Evolutionary conservation across 2,797 vertebrate species (phyloP).

Genomic region (Sebastes cheni): DNA sequence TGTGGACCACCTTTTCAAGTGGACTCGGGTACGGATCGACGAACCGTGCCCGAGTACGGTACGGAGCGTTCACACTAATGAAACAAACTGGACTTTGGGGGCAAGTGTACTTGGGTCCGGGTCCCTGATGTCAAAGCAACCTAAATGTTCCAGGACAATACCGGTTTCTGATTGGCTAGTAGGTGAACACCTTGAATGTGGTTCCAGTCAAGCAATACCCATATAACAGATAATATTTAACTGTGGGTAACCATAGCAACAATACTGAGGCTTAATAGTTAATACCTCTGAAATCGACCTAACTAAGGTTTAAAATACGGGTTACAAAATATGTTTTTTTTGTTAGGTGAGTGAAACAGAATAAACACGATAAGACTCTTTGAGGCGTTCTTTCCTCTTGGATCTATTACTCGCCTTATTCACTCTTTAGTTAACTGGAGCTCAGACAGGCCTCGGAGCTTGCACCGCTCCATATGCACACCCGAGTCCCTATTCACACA

Average conservation of each 20-base stretch:
- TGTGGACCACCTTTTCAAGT: no score
- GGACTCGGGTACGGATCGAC: no score
- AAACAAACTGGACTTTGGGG: no score
- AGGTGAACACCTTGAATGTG: neutral
- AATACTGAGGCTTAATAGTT: neutral
- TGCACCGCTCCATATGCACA: neutral
- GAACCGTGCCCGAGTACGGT: no score
- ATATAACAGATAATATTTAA: neutral
- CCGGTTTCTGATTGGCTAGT: neutral
- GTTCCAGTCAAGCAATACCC: no score
- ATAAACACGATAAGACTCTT: neutral
- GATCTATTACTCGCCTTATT: neutral
- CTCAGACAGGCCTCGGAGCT: neutral
- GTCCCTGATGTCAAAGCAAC: no score
- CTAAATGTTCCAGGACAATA: neutral
- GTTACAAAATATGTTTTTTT: neutral
- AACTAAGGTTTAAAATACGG: neutral
- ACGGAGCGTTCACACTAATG: no score
- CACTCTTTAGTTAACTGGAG: constrained; percentile 19
- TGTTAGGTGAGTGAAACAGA: neutral
- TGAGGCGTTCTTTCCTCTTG: neutral
- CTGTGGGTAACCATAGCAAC: neutral
- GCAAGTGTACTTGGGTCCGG: no score
- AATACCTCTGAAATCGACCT: neutral
- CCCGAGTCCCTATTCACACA: constrained; percentile 23